Conservation (phyloP, 2,113 vertebrate species). For the Engraulis encrasicolus region DNA sequence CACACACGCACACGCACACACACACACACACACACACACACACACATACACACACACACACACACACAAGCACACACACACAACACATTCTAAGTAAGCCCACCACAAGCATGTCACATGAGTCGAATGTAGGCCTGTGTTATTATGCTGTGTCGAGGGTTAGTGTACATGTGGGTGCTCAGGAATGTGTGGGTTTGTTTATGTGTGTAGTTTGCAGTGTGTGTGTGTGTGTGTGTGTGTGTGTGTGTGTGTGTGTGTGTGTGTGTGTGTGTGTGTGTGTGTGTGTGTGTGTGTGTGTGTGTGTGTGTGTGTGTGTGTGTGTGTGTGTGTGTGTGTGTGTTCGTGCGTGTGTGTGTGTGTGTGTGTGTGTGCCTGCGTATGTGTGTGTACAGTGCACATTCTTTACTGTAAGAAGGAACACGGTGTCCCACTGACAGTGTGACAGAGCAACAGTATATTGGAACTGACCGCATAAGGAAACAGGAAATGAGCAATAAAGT, state of each 20-base stretch:
- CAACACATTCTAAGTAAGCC: no score
- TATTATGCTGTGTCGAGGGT: conserved; percentile 20
- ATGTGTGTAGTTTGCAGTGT: conserved; percentile 17
- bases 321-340: no score
- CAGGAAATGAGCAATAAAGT: background rate
- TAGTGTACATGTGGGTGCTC: conserved; percentile 14
- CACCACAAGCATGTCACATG: background rate
- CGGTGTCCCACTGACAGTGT: background rate
- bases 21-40: no score
- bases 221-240: background rate
- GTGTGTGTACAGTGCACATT: no score
- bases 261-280: background rate
- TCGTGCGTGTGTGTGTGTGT: no score
- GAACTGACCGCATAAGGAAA: conserved; percentile 31
- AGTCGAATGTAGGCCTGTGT: conserved; percentile 24
- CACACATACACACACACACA: no score
- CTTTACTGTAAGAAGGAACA: background rate
- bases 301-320: no score
- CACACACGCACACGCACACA: no score
- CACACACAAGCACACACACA: background rate
- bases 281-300: background rate
- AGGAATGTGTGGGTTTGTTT: conserved; percentile 4
- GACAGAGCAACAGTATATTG: background rate
- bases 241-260: background rate
- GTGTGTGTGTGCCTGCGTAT: background rate